Conservation (phyloP, 2,888 invertebrate genomes). For the Zhengitettix transpicula region DNA sequence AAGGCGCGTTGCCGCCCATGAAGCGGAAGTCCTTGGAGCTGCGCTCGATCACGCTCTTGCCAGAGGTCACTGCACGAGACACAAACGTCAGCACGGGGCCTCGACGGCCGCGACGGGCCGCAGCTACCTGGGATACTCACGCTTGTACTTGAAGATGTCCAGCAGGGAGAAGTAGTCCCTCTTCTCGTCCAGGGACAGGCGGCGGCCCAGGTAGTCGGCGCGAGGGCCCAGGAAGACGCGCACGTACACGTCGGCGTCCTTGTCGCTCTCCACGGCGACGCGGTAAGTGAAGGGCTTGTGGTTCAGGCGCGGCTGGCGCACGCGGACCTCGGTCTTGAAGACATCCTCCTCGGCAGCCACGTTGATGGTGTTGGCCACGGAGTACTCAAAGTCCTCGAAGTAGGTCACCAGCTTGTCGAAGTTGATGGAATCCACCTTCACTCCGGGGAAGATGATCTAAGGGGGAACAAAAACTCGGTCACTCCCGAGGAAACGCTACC, state of each 20-base stretch:
- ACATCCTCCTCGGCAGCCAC: conserved; percentile 28
- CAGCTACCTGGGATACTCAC: conserved; percentile 13
- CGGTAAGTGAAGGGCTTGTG: conserved; percentile 44
- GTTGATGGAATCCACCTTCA: conserved; percentile 34
- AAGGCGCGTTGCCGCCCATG: conserved; percentile 42
- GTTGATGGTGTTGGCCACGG: conserved; percentile 37
- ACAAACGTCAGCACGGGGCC: neutral
- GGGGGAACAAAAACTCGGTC: neutral
- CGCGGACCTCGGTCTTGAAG: conserved; percentile 19
- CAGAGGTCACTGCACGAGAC: conserved; percentile 30
- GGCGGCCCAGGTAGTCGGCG: conserved; percentile 36
- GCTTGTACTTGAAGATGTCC: conserved; percentile 40
- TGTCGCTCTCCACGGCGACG: conserved; percentile 37
- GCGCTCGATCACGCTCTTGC: conserved; percentile 49
- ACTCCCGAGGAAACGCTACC: conserved; percentile 21
- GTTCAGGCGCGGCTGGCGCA: conserved; percentile 44
- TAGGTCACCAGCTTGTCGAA: conserved; percentile 41
- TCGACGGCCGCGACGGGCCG: neutral
- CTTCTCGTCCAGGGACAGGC: conserved; percentile 36
- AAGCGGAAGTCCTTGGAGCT: conserved; percentile 48
- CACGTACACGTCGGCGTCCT: conserved; percentile 39
- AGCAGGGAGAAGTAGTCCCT: conserved; percentile 46
- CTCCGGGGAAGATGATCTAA: conserved; percentile 38
- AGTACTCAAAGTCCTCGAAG: conserved; percentile 46
- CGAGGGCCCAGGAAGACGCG: conserved; percentile 54